Conservation (phyloP, 2,888 invertebrate species). For the Calameuta pallipes region DNA sequence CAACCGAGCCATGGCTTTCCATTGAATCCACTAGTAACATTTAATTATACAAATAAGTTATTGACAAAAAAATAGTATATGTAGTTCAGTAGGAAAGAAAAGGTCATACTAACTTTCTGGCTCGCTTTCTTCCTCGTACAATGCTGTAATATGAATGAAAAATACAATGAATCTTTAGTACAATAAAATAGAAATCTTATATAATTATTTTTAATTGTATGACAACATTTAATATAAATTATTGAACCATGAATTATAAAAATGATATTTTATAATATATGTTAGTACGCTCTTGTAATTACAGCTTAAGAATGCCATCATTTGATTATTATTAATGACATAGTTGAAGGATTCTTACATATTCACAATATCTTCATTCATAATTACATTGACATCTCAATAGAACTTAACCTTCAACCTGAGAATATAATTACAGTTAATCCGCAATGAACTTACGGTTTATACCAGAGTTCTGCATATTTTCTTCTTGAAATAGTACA, state of each 20-base stretch:
- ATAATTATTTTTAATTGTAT: background rate
- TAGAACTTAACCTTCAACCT: background rate
- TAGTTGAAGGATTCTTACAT: background rate
- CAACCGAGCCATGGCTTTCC: slow-evolving; percentile 97
- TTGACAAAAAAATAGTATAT: slow-evolving; percentile 9
- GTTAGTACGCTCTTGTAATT: background rate
- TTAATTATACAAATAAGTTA: background rate
- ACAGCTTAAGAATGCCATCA: background rate
- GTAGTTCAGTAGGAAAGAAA: slow-evolving; percentile 11
- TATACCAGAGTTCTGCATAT: slow-evolving; percentile 48
- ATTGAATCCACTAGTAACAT: slow-evolving; percentile 78
- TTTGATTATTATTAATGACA: background rate
- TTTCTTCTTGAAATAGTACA: slow-evolving; percentile 39
- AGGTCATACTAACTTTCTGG: slow-evolving; percentile 73
- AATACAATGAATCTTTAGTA: background rate
- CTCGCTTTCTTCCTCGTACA: slow-evolving; percentile 92
- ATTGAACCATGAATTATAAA: background rate
- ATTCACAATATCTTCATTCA: background rate
- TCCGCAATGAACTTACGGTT: slow-evolving; percentile 47
- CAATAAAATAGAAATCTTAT: background rate
- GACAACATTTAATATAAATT: background rate
- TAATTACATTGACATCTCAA: background rate
- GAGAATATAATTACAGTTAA: background rate
- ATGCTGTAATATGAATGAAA: slow-evolving; percentile 70
- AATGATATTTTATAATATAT: background rate